Evolutionary conservation across 1,140 invertebrate species (phyloP), one percentile per base, ranked within the genome.

Genomic region (Trachymyrmex cornetzi): DNA sequence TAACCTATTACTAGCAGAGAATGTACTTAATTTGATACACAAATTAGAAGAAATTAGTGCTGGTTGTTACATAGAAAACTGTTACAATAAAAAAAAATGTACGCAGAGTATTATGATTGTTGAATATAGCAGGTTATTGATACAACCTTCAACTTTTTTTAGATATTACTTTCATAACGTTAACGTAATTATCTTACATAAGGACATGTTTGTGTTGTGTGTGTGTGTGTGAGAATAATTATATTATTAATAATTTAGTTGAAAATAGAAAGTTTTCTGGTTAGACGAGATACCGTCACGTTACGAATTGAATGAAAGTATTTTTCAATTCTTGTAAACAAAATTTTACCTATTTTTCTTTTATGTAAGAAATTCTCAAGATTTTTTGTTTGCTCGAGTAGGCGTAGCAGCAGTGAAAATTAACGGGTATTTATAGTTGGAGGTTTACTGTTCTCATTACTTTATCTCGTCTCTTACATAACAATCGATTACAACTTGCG

Each of bases 401-500:
- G 1, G 0, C 9, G 38, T 14, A 64, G n/a, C 9, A 50, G 24
- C 9, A 67, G 75, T 1, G 27, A 67, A 80, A 67, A 80, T 67
- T n/a, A 34, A 27, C 19, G 4, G 24, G 1, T 27, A 48, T 48
- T 59, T 30, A 7, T 27, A 27, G 6, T 44, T 24, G 11, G 22
- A 57, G n/a, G 22, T 55, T 71, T 24, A 53, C 50, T 22, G 55
- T 61, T 57, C 24, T 67, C 12, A 12, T 55, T 55, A 16, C 24
- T 67, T 72, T 72, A 72, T 82, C 50, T 72, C 16, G n/a, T 19
- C 66, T 48, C 16, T 82, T 72, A 59, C 12, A 34, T 57, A 72
- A 81, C 30, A 72, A 72, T 82, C 61, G 16, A 55, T 81, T 71
- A 22, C 48, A 71, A 72, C 34, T 82, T 69, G 67, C 24, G 53